Conservation (phyloP, 2,888 invertebrate species). For the Ormyrus nitidulus region DNA sequence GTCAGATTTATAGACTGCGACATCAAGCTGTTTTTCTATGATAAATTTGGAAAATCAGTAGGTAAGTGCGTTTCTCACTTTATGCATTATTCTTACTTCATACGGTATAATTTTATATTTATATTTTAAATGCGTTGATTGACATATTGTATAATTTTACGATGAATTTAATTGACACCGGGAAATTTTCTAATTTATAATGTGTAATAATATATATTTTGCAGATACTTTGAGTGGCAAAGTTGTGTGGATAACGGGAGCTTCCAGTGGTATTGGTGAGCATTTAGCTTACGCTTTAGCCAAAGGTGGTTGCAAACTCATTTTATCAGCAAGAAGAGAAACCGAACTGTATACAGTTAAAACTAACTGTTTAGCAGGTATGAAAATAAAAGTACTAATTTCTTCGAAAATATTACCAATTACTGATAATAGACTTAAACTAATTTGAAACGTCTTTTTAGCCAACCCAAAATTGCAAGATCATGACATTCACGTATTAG, state of each 20-base stretch:
- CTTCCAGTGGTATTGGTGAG: constrained; percentile 90
- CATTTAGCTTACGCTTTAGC: constrained; percentile 83
- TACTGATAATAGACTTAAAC: constrained; percentile 17
- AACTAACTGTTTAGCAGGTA: constrained; percentile 78
- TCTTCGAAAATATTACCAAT: neutral
- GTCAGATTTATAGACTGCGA: constrained; percentile 80
- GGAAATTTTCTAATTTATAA: constrained; percentile 1
- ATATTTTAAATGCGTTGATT: neutral
- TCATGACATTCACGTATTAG: constrained; percentile 82
- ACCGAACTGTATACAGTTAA: constrained; percentile 82
- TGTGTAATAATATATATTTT: constrained; percentile 32
- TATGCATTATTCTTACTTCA: no score
- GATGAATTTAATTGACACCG: neutral
- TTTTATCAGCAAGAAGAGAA: constrained; percentile 82
- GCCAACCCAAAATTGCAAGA: constrained; percentile 65
- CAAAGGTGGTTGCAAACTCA: constrained; percentile 81
- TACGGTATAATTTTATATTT: neutral
- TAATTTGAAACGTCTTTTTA: constrained; percentile 38
- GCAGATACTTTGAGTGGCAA: constrained; percentile 79
- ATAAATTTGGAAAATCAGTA: constrained; percentile 80
- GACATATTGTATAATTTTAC: neutral
- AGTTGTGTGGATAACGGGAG: constrained; percentile 90
- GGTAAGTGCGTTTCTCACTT: constrained; percentile 73
- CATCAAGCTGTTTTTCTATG: constrained; percentile 78
- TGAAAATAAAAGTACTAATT: constrained; percentile 5